Conservation (phyloP, 1,140 invertebrate genomes). For the Nebria ingens region DNA sequence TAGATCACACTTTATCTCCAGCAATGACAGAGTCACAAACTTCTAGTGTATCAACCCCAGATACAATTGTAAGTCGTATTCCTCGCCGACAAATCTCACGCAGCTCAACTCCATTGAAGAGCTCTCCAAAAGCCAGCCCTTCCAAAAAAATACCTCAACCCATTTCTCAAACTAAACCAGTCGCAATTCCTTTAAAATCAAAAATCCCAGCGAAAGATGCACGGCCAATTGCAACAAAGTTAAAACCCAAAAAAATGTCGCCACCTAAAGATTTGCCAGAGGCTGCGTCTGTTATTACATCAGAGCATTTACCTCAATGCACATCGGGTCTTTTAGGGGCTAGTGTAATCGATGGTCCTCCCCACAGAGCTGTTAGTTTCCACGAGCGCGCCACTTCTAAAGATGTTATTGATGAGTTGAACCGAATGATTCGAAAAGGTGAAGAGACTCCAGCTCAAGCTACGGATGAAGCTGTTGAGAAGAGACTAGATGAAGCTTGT, state of each 20-base stretch:
- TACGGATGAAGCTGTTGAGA: conserved; percentile 29
- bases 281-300: conserved; percentile 26
- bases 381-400: conserved; percentile 61
- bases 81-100: conserved; percentile 19
- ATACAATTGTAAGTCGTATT: conserved; percentile 41
- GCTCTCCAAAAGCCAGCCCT: conserved; percentile 26
- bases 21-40: conserved; percentile 50
- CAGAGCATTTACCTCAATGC: conserved; percentile 26
- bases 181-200: conserved; percentile 13
- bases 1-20: not conserved
- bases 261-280: not conserved
- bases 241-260: not conserved
- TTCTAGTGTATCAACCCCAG: conserved; percentile 51
- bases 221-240: conserved; percentile 28
- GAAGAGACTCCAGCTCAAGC: conserved; percentile 32
- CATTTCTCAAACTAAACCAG: conserved; percentile 4
- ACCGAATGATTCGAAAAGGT: conserved; percentile 56
- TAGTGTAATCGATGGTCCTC: conserved; percentile 36
- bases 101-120: conserved; percentile 6
- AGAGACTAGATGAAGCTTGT: conserved; percentile 48
- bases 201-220: conserved; percentile 19
- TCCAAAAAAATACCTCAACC: conserved; percentile 37
- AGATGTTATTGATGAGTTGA: conserved; percentile 65
- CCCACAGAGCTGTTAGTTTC: conserved; percentile 46
- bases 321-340: conserved; percentile 26